Evolutionary conservation across 2,113 vertebrate species (phyloP).

Genomic region (Romanogobio albipinnatus): DNA sequence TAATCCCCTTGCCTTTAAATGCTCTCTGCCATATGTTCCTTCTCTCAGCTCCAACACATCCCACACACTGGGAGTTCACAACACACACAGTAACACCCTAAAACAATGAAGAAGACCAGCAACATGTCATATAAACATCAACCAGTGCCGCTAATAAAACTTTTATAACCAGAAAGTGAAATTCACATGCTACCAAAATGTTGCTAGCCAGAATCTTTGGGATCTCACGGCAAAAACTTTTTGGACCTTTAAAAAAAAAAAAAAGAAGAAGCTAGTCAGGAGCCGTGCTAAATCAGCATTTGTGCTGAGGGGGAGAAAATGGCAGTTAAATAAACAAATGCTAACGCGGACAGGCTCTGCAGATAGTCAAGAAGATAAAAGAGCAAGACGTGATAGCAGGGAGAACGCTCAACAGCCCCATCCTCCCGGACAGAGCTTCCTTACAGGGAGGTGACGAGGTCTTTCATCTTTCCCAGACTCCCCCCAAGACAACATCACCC

Average conservation of each 20-base stretch:
- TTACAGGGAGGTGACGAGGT: slow-evolving; percentile 70
- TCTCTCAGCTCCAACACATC: slow-evolving; percentile 14
- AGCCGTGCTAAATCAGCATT: background rate
- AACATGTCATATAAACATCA: slow-evolving; percentile 21
- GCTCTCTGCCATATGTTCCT: slow-evolving; percentile 46
- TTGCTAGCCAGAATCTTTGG: background rate
- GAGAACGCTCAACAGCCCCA: slow-evolving; percentile 59
- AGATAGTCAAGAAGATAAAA: slow-evolving; percentile 55
- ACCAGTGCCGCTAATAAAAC: background rate
- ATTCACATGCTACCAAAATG: background rate
- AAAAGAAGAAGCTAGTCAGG: background rate
- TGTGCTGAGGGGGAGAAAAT: background rate
- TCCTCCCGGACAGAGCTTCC: slow-evolving; percentile 56
- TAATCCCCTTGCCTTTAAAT: slow-evolving; percentile 39
- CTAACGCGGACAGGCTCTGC: slow-evolving; percentile 29
- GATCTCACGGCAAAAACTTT: background rate
- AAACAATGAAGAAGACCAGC: slow-evolving; percentile 27
- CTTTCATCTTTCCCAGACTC: slow-evolving; percentile 70
- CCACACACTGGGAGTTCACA: slow-evolving; percentile 16
- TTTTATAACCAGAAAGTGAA: background rate
- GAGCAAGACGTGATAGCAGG: slow-evolving; percentile 52
- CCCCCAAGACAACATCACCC: slow-evolving; percentile 71
- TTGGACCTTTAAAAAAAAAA: no score
- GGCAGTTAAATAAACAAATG: slow-evolving; percentile 40
- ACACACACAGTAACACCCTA: slow-evolving; percentile 7